Evolutionary conservation across 2,888 invertebrate species (phyloP).

Genomic region (Rotaria macrura): DNA sequence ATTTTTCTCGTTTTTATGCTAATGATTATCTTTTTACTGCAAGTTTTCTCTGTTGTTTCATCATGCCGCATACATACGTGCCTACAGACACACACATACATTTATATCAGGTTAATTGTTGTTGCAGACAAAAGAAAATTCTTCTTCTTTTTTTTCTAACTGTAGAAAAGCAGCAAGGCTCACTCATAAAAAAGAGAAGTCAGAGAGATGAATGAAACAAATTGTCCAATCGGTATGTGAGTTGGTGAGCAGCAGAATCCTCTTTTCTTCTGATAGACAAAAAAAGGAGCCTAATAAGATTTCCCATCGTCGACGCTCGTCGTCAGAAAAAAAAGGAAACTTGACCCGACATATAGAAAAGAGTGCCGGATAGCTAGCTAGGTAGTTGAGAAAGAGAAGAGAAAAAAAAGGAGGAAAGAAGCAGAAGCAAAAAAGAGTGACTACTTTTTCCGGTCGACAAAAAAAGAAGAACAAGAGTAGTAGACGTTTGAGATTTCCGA

Average conservation of each 20-base stretch:
- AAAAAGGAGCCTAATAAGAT: not conserved
- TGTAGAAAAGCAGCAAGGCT: not conserved
- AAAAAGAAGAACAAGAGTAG: not conserved
- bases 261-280: not conserved
- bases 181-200: not conserved
- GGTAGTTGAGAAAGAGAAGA: not conserved
- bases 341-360: not conserved
- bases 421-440: not conserved
- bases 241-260: not conserved
- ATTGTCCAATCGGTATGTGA: not conserved
- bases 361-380: not conserved
- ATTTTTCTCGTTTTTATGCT: not conserved
- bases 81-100: not conserved
- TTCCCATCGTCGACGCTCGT: not conserved
- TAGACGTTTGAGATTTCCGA: not conserved
- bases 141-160: not conserved
- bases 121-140: not conserved
- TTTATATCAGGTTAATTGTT: not conserved
- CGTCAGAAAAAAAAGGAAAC: not conserved
- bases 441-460: conserved; percentile 11
- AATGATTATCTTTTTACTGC: not conserved
- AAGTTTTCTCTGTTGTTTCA: not conserved
- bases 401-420: not conserved
- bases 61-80: too few relatives aligned
- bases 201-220: not conserved